Conservation (phyloP, 2,797 vertebrate genomes). For the Garrulus glandarius region DNA sequence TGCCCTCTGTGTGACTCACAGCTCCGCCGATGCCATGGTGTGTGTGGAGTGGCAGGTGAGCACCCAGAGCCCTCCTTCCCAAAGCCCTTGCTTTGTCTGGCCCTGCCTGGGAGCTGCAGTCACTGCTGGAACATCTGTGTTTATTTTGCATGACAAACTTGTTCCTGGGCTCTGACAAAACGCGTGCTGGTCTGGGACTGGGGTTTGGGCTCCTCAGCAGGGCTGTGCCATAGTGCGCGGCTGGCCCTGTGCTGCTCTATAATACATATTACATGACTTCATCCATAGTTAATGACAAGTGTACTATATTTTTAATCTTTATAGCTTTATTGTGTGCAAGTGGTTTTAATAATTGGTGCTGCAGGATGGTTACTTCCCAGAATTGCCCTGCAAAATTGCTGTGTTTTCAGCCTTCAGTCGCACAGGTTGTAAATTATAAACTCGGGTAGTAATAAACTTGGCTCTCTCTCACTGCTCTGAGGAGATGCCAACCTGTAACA, state of each 20-base stretch:
- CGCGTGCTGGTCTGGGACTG: conserved; percentile 51
- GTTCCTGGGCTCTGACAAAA: conserved; percentile 67
- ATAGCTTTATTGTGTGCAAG: conserved; percentile 77
- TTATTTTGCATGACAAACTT: conserved; percentile 78
- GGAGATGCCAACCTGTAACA: conserved; percentile 64
- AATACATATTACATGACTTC: conserved; percentile 78
- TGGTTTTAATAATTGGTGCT: conserved; percentile 81
- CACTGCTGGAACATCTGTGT: conserved; percentile 74
- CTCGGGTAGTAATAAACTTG: conserved; percentile 67
- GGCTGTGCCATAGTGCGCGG: conserved; percentile 45
- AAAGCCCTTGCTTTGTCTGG: not conserved
- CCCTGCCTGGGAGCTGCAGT: conserved; percentile 28
- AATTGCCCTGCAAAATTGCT: conserved; percentile 77
- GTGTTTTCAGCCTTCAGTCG: conserved; percentile 69
- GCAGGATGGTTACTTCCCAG: conserved; percentile 70
- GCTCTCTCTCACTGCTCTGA: conserved; percentile 49
- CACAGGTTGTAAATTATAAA: conserved; percentile 75
- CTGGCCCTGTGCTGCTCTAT: conserved; percentile 58
- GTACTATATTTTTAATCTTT: conserved; percentile 82
- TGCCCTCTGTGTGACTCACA: not conserved
- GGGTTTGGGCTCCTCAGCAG: conserved; percentile 51
- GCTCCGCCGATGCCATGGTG: not conserved
- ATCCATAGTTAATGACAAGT: conserved; percentile 79
- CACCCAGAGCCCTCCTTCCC: not conserved
- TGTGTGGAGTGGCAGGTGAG: not conserved